phyloP scores from a whole-genome alignment of 1,140 invertebrate genomes.

The Sitophilus oryzae region DNA sequence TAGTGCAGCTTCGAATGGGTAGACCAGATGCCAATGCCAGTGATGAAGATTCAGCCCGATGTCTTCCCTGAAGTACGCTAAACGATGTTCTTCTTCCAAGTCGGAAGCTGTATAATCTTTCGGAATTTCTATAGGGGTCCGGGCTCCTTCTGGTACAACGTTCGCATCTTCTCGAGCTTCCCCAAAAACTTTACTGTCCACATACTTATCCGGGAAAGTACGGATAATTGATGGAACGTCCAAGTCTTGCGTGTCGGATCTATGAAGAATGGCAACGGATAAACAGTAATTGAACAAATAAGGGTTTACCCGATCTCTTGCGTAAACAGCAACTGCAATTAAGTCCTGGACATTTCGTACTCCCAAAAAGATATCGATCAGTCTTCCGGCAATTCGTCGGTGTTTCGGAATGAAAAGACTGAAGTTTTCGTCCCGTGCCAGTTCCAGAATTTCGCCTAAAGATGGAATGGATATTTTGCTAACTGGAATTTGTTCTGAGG shows the following conservation, averaged over 20 bases:
- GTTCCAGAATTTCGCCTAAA: conserved; percentile 56
- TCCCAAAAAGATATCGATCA: conserved; percentile 70
- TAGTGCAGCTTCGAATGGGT: conserved; percentile 59
- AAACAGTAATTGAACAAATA: conserved; percentile 72
- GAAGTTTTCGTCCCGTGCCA: conserved; percentile 63
- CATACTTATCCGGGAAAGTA: conserved; percentile 71
- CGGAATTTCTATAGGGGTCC: conserved; percentile 57
- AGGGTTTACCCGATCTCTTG: conserved; percentile 67
- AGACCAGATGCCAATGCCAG: conserved; percentile 82
- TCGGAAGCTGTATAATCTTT: conserved; percentile 61
- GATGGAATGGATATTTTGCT: conserved; percentile 64
- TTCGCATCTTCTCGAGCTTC: conserved; percentile 61
- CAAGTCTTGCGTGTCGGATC: conserved; percentile 65
- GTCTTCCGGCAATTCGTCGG: conserved; percentile 57
- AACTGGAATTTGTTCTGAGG: conserved; percentile 52
- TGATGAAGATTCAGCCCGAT: conserved; percentile 67
- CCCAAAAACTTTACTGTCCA: conserved; percentile 65
- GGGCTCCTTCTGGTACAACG: conserved; percentile 54
- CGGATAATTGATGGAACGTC: conserved; percentile 64
- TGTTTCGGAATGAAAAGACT: conserved; percentile 71
- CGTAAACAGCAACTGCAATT: conserved; percentile 61
- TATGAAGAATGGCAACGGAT: conserved; percentile 69
- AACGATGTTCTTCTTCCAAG: conserved; percentile 56
- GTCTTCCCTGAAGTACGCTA: conserved; percentile 62
- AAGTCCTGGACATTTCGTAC: conserved; percentile 65